Percentiles rank a stretch among this genome's conserved stretches.
phyloP scores from a whole-genome alignment of 2,888 invertebrate species.

The Polydrusus tereticollis region DNA sequence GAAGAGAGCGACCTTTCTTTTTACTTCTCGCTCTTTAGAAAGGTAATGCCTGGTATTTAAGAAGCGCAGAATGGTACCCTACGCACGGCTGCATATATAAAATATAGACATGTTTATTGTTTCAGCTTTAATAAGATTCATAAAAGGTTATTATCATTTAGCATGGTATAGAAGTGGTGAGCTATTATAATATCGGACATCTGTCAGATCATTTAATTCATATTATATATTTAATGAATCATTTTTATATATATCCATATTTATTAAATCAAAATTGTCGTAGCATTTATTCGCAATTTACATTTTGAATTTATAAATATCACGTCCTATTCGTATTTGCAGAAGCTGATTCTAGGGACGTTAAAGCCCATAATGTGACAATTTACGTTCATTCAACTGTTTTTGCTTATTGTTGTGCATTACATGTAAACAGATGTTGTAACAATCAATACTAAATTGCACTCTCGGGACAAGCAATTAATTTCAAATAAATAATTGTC shows the following conservation, averaged over 20 bases:
- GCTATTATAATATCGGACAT: no score
- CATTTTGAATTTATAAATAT: not conserved
- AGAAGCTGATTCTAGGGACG: not conserved
- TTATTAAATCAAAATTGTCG: not conserved
- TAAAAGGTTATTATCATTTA: no score
- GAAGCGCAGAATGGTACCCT: no score
- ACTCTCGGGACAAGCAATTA: constrained; percentile 7
- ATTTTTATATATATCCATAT: not conserved
- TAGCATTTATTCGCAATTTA: constrained; percentile 1
- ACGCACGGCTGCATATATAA: no score
- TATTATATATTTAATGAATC: no score
- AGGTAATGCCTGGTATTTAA: no score
- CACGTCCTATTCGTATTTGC: not conserved
- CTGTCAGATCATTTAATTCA: no score
- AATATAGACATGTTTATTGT: no score
- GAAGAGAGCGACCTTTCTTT: no score
- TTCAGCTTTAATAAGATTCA: no score
- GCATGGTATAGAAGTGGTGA: no score
- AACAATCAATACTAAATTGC: constrained; percentile 16
- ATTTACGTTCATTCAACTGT: constrained; percentile 29
- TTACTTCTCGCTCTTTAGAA: no score
- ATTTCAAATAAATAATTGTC: constrained; percentile 14
- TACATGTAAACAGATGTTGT: constrained; percentile 5
- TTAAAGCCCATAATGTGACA: constrained; percentile 8
- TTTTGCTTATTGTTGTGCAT: constrained; percentile 17